Conservation (phyloP, 2,797 vertebrate genomes). For the Gymnoscopelus braueri region DNA sequence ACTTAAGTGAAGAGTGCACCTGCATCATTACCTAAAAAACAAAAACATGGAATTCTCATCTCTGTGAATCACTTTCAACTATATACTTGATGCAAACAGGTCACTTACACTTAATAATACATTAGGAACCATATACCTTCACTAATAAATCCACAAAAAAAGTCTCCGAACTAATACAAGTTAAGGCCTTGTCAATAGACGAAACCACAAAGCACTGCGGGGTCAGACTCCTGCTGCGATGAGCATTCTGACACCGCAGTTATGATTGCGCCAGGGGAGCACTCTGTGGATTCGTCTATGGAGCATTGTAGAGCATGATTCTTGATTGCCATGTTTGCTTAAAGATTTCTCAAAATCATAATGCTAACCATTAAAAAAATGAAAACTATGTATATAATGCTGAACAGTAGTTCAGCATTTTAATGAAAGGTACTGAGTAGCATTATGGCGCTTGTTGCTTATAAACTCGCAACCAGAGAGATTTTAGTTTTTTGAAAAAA, state of each 20-base stretch:
- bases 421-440: background rate
- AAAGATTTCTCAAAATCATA: background rate
- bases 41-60: slow-evolving; percentile 26
- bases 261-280: too few relatives aligned
- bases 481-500: too few relatives aligned
- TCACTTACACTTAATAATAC: slow-evolving; percentile 5
- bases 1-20: slow-evolving; percentile 35
- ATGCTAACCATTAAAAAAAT: slow-evolving; percentile 2
- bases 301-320: too few relatives aligned
- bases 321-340: too few relatives aligned
- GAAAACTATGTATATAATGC: slow-evolving; percentile 23
- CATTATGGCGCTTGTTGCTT: too few relatives aligned
- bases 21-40: slow-evolving; percentile 3
- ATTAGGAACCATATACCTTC: slow-evolving; percentile 1
- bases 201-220: background rate
- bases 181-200: slow-evolving; percentile 20
- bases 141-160: slow-evolving; percentile 27
- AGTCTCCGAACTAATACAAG: background rate
- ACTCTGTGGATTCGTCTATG: too few relatives aligned
- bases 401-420: slow-evolving; percentile 33
- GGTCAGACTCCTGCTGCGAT: too few relatives aligned
- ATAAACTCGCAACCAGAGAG: too few relatives aligned
- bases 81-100: slow-evolving; percentile 16
- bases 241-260: too few relatives aligned
- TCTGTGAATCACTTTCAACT: slow-evolving; percentile 34